Percentiles rank a stretch among this genome's conserved stretches.
phyloP scores from a whole-genome alignment of 2,797 vertebrate genomes.

The Sebastes nivosus region DNA sequence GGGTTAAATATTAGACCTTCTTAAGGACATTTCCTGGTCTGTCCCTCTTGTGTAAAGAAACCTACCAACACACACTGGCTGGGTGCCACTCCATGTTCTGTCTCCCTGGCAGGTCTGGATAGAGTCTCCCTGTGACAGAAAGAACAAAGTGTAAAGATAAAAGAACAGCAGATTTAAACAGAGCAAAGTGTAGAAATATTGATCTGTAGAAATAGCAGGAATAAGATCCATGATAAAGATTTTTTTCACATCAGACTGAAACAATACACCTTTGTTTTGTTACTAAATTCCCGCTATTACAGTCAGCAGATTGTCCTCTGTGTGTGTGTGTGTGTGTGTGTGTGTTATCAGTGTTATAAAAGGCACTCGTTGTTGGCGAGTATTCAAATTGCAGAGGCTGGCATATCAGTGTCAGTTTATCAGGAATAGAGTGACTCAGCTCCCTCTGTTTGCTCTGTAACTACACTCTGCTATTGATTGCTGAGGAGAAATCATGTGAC shows the following conservation, averaged over 20 bases:
- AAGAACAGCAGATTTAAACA: neutral
- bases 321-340: neutral
- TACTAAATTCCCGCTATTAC: neutral
- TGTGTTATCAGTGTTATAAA: neutral
- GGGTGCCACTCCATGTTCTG: slow-evolving; percentile 87
- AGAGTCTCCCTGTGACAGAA: slow-evolving; percentile 82
- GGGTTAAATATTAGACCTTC: neutral
- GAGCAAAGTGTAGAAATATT: neutral
- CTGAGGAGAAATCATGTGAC: slow-evolving; percentile 56
- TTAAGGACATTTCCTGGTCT: neutral
- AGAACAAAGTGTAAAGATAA: neutral
- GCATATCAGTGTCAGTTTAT: neutral
- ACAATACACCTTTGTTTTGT: neutral
- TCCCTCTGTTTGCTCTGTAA: slow-evolving; percentile 5
- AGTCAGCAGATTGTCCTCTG: neutral
- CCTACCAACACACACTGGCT: slow-evolving; percentile 89
- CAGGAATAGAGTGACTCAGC: slow-evolving; percentile 50
- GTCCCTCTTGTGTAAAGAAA: slow-evolving; percentile 21
- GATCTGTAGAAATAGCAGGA: neutral
- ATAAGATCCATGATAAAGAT: neutral
- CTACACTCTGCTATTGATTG: neutral
- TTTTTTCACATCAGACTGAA: neutral
- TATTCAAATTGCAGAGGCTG: neutral
- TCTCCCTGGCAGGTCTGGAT: slow-evolving; percentile 89
- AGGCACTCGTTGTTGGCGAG: neutral